Percentiles rank a stretch among this genome's conserved stretches.
Conservation (phyloP, 1,140 invertebrate species). For the Tetramorium parvispinum region DNA sequence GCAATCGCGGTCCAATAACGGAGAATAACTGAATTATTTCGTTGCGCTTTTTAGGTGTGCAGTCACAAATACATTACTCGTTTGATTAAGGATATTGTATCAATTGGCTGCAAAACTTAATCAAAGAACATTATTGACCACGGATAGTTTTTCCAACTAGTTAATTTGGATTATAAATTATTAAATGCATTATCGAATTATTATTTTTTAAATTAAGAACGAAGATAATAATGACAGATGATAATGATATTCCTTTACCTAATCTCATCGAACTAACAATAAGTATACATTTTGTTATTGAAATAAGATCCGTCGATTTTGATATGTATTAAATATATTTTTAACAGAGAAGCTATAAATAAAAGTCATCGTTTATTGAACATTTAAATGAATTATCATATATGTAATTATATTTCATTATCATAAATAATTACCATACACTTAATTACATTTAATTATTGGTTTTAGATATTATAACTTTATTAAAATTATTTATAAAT, state of each 20-base stretch:
- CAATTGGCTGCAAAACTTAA: background rate
- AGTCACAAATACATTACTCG: background rate
- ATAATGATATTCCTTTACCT: background rate
- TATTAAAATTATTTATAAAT: background rate
- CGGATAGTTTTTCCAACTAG: background rate
- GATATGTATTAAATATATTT: background rate
- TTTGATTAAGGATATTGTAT: no score
- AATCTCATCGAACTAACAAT: background rate
- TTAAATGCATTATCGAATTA: background rate
- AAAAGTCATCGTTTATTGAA: background rate
- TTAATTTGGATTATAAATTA: background rate
- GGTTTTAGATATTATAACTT: no score
- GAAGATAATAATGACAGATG: background rate
- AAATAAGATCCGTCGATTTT: background rate
- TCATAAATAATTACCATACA: no score
- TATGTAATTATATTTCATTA: background rate
- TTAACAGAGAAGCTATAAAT: background rate
- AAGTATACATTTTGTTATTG: background rate
- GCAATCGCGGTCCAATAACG: background rate
- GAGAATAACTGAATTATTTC: slow-evolving; percentile 5
- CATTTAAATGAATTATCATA: background rate
- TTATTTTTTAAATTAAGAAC: background rate
- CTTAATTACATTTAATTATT: background rate
- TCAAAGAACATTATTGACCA: background rate
- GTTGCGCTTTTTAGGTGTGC: background rate